Conservation (phyloP, 2,113 vertebrate genomes). For the Centropristis striata region DNA sequence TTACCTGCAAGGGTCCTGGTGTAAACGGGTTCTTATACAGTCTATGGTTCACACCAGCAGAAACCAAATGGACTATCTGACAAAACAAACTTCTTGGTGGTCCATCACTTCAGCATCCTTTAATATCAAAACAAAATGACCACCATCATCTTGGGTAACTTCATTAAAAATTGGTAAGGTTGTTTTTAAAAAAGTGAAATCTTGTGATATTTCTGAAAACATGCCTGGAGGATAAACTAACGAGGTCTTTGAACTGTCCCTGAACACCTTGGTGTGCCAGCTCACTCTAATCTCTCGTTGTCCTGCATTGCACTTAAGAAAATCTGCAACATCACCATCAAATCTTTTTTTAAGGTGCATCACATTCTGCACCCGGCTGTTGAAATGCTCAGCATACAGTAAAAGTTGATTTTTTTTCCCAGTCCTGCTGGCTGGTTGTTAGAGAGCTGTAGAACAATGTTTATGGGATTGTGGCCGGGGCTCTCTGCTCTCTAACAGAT, state of each 20-base stretch:
- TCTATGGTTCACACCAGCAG: too few species aligned
- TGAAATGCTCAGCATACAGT: conserved; percentile 9
- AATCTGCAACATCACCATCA: conserved; percentile 24
- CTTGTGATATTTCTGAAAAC: conserved; percentile 22
- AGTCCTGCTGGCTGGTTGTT: not conserved
- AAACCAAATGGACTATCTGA: too few species aligned
- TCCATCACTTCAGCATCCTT: not conserved
- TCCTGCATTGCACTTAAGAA: conserved; percentile 32
- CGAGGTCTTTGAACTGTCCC: conserved; percentile 24
- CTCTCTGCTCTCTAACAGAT: conserved; percentile 52
- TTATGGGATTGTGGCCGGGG: not conserved
- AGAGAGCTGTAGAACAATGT: conserved; percentile 2
- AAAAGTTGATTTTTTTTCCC: not conserved
- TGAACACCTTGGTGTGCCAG: conserved; percentile 12
- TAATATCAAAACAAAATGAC: not conserved
- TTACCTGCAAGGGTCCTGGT: too few species aligned
- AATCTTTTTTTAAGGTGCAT: not conserved
- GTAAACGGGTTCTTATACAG: too few species aligned
- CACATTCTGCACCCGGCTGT: conserved; percentile 10
- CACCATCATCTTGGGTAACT: not conserved
- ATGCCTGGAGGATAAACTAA: conserved; percentile 11
- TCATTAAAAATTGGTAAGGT: not conserved
- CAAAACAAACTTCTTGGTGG: not conserved
- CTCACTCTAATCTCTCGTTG: conserved; percentile 42
- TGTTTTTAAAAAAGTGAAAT: not conserved